Percentiles rank a stretch among this genome's conserved stretches.
Evolutionary conservation across 2,888 invertebrate genomes (phyloP).

Genomic region (Myopa tessellatipennis): DNA sequence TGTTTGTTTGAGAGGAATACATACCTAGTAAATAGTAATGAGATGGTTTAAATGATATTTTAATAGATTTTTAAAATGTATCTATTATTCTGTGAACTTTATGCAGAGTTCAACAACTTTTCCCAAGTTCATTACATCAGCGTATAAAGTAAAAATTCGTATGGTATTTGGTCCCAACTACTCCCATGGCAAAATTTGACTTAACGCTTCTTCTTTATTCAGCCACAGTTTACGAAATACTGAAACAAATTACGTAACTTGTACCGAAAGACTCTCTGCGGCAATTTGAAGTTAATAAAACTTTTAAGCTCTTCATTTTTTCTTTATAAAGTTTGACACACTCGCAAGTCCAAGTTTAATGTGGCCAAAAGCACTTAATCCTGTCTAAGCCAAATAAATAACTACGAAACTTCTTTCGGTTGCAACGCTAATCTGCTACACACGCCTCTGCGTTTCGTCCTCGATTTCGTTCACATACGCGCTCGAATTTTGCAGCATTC

Average conservation of each 20-base stretch:
- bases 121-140: background rate
- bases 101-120: background rate
- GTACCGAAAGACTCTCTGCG: background rate
- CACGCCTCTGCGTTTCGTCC: background rate
- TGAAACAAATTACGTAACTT: background rate
- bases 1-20: too few species aligned
- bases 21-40: too few species aligned
- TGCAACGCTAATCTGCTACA: background rate
- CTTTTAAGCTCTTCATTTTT: slow-evolving; percentile 26
- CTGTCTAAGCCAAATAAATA: slow-evolving; percentile 14
- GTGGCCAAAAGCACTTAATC: slow-evolving; percentile 35
- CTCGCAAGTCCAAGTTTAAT: slow-evolving; percentile 15
- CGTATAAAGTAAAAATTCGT: background rate
- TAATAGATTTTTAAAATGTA: too few species aligned
- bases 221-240: background rate
- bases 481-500: background rate
- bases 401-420: background rate
- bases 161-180: background rate
- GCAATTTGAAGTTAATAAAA: slow-evolving; percentile 29
- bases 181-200: too few species aligned
- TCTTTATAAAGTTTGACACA: slow-evolving; percentile 26
- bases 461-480: background rate
- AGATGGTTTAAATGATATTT: too few species aligned
- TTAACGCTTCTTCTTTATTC: too few species aligned
- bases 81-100: too few species aligned